Conservation (phyloP, 2,888 invertebrate species). For the Epistrophe grossulariae region DNA sequence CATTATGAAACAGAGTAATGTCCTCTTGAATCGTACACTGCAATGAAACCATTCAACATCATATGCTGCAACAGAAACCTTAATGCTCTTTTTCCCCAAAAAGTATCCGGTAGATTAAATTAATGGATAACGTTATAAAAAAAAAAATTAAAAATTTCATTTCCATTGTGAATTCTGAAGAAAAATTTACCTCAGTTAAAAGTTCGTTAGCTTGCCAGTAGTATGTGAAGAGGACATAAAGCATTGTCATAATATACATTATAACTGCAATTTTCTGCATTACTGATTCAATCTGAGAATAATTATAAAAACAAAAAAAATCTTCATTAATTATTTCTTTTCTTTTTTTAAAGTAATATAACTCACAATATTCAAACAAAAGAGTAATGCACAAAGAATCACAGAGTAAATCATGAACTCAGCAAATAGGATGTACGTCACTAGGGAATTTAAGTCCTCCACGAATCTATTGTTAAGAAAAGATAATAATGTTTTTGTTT, state of each 20-base stretch:
- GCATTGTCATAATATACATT: slow-evolving; percentile 81
- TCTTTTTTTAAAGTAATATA: slow-evolving; percentile 25
- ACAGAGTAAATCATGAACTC: slow-evolving; percentile 80
- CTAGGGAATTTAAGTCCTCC: slow-evolving; percentile 78
- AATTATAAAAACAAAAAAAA: neutral
- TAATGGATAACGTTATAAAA: slow-evolving; percentile 51
- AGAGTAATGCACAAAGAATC: slow-evolving; percentile 80
- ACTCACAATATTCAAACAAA: slow-evolving; percentile 81
- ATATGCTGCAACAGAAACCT: slow-evolving; percentile 80
- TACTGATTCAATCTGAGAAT: slow-evolving; percentile 76
- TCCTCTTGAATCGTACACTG: slow-evolving; percentile 78
- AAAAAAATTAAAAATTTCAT: slow-evolving; percentile 14
- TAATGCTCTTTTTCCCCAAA: slow-evolving; percentile 77
- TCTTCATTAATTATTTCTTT: slow-evolving; percentile 30
- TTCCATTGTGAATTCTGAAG: slow-evolving; percentile 15
- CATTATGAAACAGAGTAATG: slow-evolving; percentile 80
- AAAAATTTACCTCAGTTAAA: slow-evolving; percentile 79
- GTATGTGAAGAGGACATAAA: slow-evolving; percentile 81
- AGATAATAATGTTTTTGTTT: neutral
- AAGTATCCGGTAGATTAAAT: slow-evolving; percentile 33
- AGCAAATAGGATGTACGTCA: slow-evolving; percentile 79
- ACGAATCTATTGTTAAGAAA: slow-evolving; percentile 78
- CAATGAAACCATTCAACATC: slow-evolving; percentile 80
- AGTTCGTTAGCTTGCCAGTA: slow-evolving; percentile 82
- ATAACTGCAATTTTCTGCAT: slow-evolving; percentile 78